Evolutionary conservation across 2,797 vertebrate genomes (phyloP).

Genomic region (Dendrocincla tyrannina): DNA sequence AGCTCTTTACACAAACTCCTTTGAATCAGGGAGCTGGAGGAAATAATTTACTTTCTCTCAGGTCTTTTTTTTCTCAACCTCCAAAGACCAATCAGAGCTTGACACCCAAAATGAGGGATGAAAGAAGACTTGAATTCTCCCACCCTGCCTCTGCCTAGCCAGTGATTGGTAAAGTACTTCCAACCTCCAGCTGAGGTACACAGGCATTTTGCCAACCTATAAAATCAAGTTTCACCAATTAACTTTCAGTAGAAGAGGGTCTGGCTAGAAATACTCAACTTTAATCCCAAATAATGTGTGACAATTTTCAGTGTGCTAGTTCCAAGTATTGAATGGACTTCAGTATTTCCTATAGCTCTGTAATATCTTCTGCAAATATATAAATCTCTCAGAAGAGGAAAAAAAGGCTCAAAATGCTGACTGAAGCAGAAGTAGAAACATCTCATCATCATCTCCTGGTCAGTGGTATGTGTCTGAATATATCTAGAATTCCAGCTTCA

Average conservation of each 20-base stretch:
- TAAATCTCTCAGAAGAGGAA: background rate
- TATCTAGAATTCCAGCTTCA: background rate
- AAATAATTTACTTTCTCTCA: background rate
- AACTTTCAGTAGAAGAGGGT: background rate
- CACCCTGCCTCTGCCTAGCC: background rate
- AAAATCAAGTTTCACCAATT: slow-evolving; percentile 32
- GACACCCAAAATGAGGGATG: background rate
- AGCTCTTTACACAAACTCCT: background rate
- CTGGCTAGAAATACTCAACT: background rate
- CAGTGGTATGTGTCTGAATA: background rate
- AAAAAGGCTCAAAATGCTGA: background rate
- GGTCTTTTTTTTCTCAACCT: accelerated
- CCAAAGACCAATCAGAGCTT: background rate
- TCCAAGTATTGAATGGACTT: background rate
- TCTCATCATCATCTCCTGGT: background rate
- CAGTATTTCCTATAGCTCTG: background rate
- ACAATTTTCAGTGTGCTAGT: background rate
- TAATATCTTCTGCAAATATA: background rate
- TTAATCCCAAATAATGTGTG: background rate
- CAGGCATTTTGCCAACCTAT: background rate
- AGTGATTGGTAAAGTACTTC: accelerated
- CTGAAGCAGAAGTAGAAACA: background rate
- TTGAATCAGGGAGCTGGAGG: background rate
- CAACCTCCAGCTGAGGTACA: background rate
- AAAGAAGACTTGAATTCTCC: background rate